Evolutionary conservation across 2,797 vertebrate genomes (phyloP).

Genomic region (Poecilia wingei): DNA sequence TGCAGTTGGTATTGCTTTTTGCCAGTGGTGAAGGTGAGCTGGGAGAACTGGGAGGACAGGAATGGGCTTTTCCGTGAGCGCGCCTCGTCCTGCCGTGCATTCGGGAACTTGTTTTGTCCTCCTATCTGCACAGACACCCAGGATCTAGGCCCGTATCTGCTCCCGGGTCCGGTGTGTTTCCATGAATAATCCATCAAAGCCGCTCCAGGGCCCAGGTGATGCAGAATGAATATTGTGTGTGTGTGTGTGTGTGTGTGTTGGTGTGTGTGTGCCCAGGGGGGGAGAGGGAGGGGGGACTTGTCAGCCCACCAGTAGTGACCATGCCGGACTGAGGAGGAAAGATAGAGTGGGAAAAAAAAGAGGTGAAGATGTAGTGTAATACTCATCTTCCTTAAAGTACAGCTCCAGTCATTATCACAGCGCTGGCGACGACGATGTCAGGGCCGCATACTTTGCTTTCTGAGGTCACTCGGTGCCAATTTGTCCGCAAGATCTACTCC

Average conservation of each 20-base stretch:
- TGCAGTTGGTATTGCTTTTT: conserved; percentile 79
- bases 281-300: conserved; percentile 55
- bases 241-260: no score
- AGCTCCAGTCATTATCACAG: conserved; percentile 45
- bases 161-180: conserved; percentile 66
- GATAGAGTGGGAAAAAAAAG: conserved; percentile 1
- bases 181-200: conserved; percentile 82
- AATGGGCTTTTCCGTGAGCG: conserved; percentile 45
- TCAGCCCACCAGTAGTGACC: conserved; percentile 70
- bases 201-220: conserved; percentile 77
- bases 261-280: no score
- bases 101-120: conserved; percentile 1
- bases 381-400: conserved; percentile 37
- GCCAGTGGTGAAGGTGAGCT: conserved; percentile 52
- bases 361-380: not conserved
- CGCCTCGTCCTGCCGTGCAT: conserved; percentile 13
- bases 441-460: conserved; percentile 16
- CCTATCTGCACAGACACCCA: conserved; percentile 5
- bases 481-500: conserved; percentile 42
- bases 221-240: conserved; percentile 41
- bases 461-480: conserved; percentile 48
- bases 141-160: conserved; percentile 50
- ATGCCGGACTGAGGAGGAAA: conserved; percentile 43
- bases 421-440: conserved; percentile 51
- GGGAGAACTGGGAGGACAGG: conserved; percentile 60